A percentile compares a stretch with the other conserved stretches of the same genome.
phyloP scores from a whole-genome alignment of 2,113 vertebrate genomes.

The Tursiops truncatus region DNA sequence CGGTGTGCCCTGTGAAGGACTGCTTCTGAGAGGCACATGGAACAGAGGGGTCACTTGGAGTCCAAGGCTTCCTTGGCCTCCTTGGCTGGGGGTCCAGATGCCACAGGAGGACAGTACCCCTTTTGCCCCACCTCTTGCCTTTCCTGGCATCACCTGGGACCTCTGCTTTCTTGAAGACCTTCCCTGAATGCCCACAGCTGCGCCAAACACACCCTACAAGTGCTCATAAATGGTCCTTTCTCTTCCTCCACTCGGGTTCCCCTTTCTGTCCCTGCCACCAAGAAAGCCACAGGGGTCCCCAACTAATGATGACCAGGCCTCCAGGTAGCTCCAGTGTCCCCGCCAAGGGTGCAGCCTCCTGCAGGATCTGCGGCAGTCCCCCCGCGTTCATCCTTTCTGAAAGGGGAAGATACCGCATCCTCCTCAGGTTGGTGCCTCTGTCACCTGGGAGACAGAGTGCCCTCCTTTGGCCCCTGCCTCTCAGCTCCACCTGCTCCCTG shows the following conservation, averaged over 20 bases:
- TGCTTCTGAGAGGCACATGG: no score
- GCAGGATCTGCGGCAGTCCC: accelerated
- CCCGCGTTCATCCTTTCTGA: not conserved
- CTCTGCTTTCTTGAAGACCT: not conserved
- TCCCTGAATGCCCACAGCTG: no score
- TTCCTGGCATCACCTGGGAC: accelerated
- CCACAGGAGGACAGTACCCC: accelerated
- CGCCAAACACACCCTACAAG: accelerated
- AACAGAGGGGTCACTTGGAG: no score
- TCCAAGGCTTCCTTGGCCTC: not conserved
- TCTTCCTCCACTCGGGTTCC: accelerated
- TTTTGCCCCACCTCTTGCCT: accelerated
- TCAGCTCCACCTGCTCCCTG: accelerated
- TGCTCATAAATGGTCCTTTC: accelerated
- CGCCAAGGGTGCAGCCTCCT: accelerated
- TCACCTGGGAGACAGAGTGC: not conserved
- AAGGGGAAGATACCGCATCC: accelerated
- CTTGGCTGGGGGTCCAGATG: accelerated
- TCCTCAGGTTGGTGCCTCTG: accelerated
- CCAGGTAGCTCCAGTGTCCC: accelerated
- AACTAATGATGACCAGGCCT: no score
- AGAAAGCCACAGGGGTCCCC: no score
- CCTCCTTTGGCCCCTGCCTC: accelerated
- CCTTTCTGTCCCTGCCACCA: not conserved
- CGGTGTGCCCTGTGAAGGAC: accelerated